A percentile compares a stretch with the other conserved stretches of the same genome.
Evolutionary conservation across 1,140 invertebrate species (phyloP).

Genomic region (Oryzaephilus surinamensis): DNA sequence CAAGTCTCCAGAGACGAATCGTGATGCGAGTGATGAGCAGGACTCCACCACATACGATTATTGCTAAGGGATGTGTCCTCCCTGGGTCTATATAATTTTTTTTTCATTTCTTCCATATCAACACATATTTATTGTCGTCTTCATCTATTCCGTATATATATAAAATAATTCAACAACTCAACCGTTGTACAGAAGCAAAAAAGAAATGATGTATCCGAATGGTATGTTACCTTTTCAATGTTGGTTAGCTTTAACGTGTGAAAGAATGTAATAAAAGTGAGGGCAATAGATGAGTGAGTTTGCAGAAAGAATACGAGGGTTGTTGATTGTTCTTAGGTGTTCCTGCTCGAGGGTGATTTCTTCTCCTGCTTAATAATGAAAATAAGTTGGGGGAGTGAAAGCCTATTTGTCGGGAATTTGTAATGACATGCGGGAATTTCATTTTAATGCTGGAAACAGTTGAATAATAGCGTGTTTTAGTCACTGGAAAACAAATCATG

Average conservation of each 20-base stretch:
- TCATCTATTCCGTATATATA: no score
- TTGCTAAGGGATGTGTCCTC: constrained; percentile 4
- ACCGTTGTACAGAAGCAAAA: no score
- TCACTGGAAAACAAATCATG: no score
- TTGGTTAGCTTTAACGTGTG: constrained; percentile 27
- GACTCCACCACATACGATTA: constrained; percentile 16
- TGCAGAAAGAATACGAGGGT: no score
- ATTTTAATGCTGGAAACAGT: constrained; percentile 3
- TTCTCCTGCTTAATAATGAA: constrained; percentile 20
- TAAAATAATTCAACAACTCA: no score
- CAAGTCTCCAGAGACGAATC: constrained; percentile 17
- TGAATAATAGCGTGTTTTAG: background rate
- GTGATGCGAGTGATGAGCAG: constrained; percentile 19
- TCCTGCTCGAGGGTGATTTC: constrained; percentile 11
- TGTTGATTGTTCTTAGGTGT: constrained; percentile 20
- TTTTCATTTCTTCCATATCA: no score
- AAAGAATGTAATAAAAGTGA: constrained; percentile 28
- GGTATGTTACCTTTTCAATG: constrained; percentile 26
- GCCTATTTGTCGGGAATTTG: constrained; percentile 18
- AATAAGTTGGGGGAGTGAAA: constrained; percentile 18
- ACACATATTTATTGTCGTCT: no score
- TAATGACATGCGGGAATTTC: constrained; percentile 15
- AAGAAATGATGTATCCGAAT: constrained; percentile 21
- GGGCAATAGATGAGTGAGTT: constrained; percentile 14
- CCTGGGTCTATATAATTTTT: no score